Evolutionary conservation across 2,888 invertebrate genomes (phyloP).

Genomic region (Rhaphigaster nebulosa): DNA sequence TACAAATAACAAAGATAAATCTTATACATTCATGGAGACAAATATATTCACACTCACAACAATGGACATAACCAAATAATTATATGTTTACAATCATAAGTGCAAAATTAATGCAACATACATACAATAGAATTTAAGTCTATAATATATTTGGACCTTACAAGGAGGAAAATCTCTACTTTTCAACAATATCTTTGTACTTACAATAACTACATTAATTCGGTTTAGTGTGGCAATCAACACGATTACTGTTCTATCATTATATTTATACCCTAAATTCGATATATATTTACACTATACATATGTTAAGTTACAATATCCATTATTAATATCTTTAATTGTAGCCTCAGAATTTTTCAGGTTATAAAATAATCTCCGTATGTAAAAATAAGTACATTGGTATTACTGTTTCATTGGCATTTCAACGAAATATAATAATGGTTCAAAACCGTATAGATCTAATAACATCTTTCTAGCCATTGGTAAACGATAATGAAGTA

Average conservation of each 20-base stretch:
- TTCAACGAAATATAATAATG: too few relatives aligned
- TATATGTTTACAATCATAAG: neutral
- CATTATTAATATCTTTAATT: neutral
- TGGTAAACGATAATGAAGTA: too few relatives aligned
- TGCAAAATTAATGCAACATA: neutral
- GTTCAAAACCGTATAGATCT: too few relatives aligned
- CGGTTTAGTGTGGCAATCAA: conserved; percentile 7
- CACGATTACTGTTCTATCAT: neutral
- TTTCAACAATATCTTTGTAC: neutral
- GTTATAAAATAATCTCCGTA: too few relatives aligned
- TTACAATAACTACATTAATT: conserved; percentile 26
- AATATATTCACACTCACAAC: neutral
- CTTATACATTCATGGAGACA: neutral
- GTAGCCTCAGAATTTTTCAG: too few relatives aligned
- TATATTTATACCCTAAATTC: neutral
- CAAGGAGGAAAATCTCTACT: neutral
- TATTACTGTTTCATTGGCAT: too few relatives aligned
- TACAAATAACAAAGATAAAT: conserved; percentile 46
- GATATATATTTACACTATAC: neutral
- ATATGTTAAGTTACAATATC: neutral
- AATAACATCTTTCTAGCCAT: too few relatives aligned
- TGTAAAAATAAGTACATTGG: too few relatives aligned
- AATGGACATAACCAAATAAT: neutral
- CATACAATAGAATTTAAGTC: neutral
- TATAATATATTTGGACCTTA: neutral